phyloP scores from a whole-genome alignment of 2,113 vertebrate genomes.

The Corythornis vintsioides region DNA sequence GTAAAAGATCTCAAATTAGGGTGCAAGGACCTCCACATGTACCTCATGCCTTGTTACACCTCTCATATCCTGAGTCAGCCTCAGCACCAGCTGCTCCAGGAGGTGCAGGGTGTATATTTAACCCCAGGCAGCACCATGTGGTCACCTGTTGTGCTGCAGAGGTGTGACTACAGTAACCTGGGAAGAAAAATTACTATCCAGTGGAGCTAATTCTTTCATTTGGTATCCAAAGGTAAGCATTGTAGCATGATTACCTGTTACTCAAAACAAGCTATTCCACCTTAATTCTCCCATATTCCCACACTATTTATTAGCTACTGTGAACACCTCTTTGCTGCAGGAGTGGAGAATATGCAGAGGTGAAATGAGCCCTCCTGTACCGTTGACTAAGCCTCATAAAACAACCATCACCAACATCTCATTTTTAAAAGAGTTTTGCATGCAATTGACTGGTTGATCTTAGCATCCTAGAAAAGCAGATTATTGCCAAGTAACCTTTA shows the following conservation, averaged over 20 bases:
- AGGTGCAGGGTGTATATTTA: rapidly evolving
- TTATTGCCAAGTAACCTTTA: neutral
- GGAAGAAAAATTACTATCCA: neutral
- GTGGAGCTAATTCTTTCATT: neutral
- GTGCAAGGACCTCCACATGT: neutral
- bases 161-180: neutral
- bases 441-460: neutral
- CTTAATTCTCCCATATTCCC: neutral
- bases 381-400: neutral
- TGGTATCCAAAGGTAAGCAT: neutral
- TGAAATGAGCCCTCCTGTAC: neutral
- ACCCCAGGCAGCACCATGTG: neutral
- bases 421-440: neutral
- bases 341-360: neutral
- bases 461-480: neutral
- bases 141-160: neutral
- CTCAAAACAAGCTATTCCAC: neutral
- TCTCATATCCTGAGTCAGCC: neutral
- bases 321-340: neutral
- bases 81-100: neutral
- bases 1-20: neutral
- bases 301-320: neutral
- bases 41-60: neutral
- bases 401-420: neutral
- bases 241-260: neutral